Conservation (phyloP, 2,113 vertebrate species). For the Hippocampus zosterae region DNA sequence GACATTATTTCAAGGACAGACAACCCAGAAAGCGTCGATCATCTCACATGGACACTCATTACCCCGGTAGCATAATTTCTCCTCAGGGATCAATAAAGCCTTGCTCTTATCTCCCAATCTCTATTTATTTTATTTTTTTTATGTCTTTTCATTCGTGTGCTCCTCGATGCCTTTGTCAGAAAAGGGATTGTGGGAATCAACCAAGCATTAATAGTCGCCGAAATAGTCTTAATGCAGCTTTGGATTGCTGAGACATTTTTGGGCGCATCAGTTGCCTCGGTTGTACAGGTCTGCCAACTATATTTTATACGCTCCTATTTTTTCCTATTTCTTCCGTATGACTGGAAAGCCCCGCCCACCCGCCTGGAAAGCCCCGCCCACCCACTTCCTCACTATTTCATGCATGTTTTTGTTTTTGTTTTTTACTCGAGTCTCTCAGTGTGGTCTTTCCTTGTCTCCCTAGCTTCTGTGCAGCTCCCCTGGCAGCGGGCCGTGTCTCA, state of each 20-base stretch:
- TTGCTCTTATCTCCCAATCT: slow-evolving; percentile 51
- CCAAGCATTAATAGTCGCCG: slow-evolving; percentile 11
- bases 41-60: slow-evolving; percentile 45
- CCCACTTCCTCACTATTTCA: slow-evolving; percentile 14
- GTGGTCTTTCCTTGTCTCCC: slow-evolving; percentile 26
- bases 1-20: not conserved
- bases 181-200: slow-evolving; percentile 50
- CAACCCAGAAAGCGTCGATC: slow-evolving; percentile 30
- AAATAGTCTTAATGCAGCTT: slow-evolving; percentile 18
- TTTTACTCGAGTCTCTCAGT: slow-evolving; percentile 6
- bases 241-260: slow-evolving; percentile 10
- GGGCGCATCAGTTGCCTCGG: slow-evolving; percentile 8
- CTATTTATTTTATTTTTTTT: slow-evolving; percentile 41
- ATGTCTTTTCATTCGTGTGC: slow-evolving; percentile 54
- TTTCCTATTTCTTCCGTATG: not conserved
- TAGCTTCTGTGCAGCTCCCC: slow-evolving; percentile 86
- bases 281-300: not conserved
- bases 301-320: slow-evolving; percentile 1
- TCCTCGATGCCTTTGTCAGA: slow-evolving; percentile 37
- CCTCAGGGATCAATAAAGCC: slow-evolving; percentile 58
- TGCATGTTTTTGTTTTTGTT: slow-evolving; percentile 21
- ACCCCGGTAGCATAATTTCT: slow-evolving; percentile 58
- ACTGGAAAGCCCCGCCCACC: not conserved
- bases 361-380: not conserved
- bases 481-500: slow-evolving; percentile 82